A percentile compares a stretch with the other conserved stretches of the same genome.
phyloP scores from a whole-genome alignment of 2,113 vertebrate genomes.

The Bubalus kerabau region DNA sequence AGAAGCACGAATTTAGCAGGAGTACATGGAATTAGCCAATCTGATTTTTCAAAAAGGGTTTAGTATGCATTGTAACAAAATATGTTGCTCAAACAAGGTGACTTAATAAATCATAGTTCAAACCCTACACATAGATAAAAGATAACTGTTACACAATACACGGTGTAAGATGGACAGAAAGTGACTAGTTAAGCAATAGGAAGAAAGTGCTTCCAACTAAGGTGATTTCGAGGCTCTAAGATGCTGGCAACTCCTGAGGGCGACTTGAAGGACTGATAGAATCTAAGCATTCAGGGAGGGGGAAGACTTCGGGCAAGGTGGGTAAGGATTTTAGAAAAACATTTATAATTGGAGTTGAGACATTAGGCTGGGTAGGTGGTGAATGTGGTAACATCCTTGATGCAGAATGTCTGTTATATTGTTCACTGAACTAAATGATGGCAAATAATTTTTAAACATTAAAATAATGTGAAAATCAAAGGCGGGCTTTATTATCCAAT shows the following conservation, averaged over 20 bases:
- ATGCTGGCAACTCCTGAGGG: not conserved
- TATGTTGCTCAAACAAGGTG: not conserved
- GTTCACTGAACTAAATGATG: not conserved
- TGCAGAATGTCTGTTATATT: not conserved
- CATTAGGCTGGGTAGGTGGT: not conserved
- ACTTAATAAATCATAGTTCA: slow-evolving; percentile 7
- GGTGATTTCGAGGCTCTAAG: not conserved
- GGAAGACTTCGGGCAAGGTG: not conserved
- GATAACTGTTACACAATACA: not conserved
- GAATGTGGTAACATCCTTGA: not conserved
- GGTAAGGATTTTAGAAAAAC: not conserved
- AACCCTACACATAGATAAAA: not conserved
- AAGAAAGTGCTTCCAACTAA: not conserved
- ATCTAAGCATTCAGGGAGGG: not conserved
- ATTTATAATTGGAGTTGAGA: not conserved
- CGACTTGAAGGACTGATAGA: not conserved
- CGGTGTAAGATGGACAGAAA: not conserved
- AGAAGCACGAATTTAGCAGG: slow-evolving; percentile 27
- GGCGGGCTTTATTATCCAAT: not conserved
- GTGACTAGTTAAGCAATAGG: not conserved
- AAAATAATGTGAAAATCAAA: not conserved
- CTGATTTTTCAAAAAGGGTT: not conserved
- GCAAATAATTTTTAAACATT: not conserved
- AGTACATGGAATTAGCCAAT: not conserved
- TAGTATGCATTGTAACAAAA: not conserved